A percentile compares a stretch with the other conserved stretches of the same genome.
Evolutionary conservation across 2,797 vertebrate species (phyloP).

Genomic region (Rhinoraja longicauda): DNA sequence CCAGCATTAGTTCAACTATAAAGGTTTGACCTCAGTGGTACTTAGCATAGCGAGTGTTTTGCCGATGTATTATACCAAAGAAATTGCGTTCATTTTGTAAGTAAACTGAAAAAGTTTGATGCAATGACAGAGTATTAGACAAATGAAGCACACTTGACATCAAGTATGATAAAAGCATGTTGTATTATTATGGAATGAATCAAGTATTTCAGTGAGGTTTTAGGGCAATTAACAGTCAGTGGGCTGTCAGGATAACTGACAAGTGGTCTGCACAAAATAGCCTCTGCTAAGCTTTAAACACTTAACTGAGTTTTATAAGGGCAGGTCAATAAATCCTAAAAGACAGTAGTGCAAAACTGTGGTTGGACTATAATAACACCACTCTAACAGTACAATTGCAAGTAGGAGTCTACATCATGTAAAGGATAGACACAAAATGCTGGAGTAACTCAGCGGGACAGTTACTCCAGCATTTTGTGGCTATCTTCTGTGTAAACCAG

Average conservation of each 20-base stretch:
- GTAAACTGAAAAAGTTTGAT: background rate
- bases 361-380: background rate
- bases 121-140: background rate
- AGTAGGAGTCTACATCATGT: background rate
- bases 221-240: background rate
- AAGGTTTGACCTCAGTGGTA: constrained; percentile 3
- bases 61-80: background rate
- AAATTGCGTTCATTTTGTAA: background rate
- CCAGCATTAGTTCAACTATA: constrained; percentile 29
- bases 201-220: constrained; percentile 8
- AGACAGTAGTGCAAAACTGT: constrained; percentile 6
- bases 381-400: background rate
- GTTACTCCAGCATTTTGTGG: too few relatives aligned
- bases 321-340: constrained; percentile 22
- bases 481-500: too few relatives aligned
- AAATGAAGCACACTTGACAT: background rate
- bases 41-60: background rate
- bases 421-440: background rate
- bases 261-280: constrained; percentile 1
- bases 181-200: background rate
- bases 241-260: constrained; percentile 1
- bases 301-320: constrained; percentile 32
- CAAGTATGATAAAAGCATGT: constrained; percentile 13
- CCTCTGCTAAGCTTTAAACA: constrained; percentile 25
- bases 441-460: too few relatives aligned